Conservation (phyloP, 2,113 vertebrate genomes). For the Poeciliopsis turrubarensis region DNA sequence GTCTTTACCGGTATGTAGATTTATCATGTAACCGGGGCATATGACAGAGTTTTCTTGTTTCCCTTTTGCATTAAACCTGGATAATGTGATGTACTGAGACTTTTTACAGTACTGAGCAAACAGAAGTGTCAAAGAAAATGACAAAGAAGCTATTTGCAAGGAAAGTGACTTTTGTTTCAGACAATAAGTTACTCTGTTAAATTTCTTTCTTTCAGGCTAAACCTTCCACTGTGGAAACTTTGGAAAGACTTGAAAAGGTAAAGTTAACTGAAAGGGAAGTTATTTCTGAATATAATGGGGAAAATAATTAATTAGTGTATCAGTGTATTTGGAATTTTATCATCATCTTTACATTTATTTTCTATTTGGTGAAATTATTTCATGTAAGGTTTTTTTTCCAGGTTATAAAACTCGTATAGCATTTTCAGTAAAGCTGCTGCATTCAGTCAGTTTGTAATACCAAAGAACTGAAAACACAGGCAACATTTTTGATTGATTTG, state of each 20-base stretch:
- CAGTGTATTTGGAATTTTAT: too few relatives aligned
- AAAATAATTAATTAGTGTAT: too few relatives aligned
- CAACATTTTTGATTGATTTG: slow-evolving; percentile 20
- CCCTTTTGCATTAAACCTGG: not conserved
- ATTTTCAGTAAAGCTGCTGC: slow-evolving; percentile 1
- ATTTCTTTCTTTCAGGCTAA: slow-evolving; percentile 84
- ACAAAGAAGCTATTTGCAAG: slow-evolving; percentile 2
- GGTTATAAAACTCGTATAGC: not conserved
- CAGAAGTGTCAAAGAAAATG: too few relatives aligned
- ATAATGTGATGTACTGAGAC: not conserved
- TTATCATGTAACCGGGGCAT: not conserved
- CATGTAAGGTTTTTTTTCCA: not conserved
- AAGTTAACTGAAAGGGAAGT: not conserved
- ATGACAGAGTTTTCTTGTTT: not conserved
- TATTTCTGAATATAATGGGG: too few relatives aligned
- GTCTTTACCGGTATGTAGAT: not conserved
- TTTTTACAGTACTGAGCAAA: not conserved
- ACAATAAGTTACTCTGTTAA: not conserved
- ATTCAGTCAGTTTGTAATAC: not conserved
- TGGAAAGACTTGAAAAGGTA: slow-evolving; percentile 98
- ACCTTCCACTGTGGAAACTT: slow-evolving; percentile 91
- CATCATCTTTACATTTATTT: too few relatives aligned
- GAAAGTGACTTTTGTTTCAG: not conserved
- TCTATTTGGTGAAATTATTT: not conserved
- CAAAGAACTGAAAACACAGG: not conserved